Percentiles rank a stretch among this genome's conserved stretches.
Conservation (phyloP, 2,113 vertebrate genomes). For the Chaetops frenatus region DNA sequence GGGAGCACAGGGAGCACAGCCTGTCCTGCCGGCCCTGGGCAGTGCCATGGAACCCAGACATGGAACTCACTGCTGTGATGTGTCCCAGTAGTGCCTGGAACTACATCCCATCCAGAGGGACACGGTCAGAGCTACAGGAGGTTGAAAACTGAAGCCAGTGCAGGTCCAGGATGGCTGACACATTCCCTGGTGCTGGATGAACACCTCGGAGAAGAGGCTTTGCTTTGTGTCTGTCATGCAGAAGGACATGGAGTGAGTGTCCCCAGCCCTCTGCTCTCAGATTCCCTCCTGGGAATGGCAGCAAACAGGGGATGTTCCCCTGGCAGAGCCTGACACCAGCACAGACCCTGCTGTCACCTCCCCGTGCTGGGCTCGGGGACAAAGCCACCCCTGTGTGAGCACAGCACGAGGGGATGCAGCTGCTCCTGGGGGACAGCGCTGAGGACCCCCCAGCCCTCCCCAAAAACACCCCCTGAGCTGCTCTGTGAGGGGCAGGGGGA, state of each 20-base stretch:
- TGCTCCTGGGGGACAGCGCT: rapidly evolving
- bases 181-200: neutral
- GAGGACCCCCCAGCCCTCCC: neutral
- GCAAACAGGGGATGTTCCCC: neutral
- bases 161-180: neutral
- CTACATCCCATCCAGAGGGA: neutral
- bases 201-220: neutral
- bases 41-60: neutral
- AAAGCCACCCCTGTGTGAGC: rapidly evolving
- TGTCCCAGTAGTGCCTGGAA: neutral
- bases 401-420: rapidly evolving
- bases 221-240: neutral
- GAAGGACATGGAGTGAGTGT: neutral
- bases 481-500: neutral
- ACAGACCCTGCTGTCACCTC: neutral
- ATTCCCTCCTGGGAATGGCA: neutral
- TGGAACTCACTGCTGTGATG: rapidly evolving
- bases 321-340: neutral
- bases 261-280: neutral
- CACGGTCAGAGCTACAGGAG: neutral
- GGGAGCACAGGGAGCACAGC: neutral
- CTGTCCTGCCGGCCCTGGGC: neutral
- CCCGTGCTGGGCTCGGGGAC: neutral
- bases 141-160: neutral
- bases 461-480: neutral